Evolutionary conservation across 2,797 vertebrate genomes (phyloP), one percentile per base, ranked within the genome.

Genomic region (Urophycis tenuis): DNA sequence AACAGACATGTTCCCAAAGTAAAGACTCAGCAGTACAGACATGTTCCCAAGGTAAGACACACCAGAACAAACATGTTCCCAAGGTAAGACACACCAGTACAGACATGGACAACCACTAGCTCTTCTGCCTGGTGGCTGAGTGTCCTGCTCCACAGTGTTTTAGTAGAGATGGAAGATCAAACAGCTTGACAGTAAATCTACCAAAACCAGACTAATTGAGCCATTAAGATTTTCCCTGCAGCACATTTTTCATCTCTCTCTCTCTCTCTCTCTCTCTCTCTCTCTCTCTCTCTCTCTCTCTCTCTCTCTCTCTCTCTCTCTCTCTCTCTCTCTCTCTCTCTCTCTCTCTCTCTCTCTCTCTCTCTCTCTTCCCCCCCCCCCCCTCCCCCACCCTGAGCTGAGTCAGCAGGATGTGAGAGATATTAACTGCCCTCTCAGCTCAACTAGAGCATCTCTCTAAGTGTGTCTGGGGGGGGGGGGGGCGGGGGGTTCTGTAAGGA

Each of bases 201-300:
- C 75, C 82, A 79, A 79, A 79, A 88, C 74, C 85, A 86, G 86
- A 88, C 88, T 91, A 90, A 90, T 88, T 90, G 86, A 81, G 67
- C 88, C 86, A 89, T 91, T 91, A 90, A 87, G 88, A 85, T 83
- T 87, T 87, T 87, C 80, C 83, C 87, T 84, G 85, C 84, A 7
- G 35, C 84, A 79, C 87, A 86, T 89, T 76, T 82, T 86, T 90
- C 86, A 83, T 81, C 77, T 79, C 80, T 85, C 86, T 88, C 81
- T 67, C 33, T 41, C 34, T 78, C 81, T 14, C 25, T 74, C 77
- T 31, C 77, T 34, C 53, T 73, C 72, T 78, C 33, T 32, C 80
- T 31, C 71, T 49, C 74, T 6, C 34, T 72, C 74, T 76, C 78
- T 75, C 32, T 67, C 75, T 70, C 79, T 60, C 74, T 78, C 80